Evolutionary conservation across 2,888 invertebrate species (phyloP).

Genomic region (Lissocephala sabroskyi): DNA sequence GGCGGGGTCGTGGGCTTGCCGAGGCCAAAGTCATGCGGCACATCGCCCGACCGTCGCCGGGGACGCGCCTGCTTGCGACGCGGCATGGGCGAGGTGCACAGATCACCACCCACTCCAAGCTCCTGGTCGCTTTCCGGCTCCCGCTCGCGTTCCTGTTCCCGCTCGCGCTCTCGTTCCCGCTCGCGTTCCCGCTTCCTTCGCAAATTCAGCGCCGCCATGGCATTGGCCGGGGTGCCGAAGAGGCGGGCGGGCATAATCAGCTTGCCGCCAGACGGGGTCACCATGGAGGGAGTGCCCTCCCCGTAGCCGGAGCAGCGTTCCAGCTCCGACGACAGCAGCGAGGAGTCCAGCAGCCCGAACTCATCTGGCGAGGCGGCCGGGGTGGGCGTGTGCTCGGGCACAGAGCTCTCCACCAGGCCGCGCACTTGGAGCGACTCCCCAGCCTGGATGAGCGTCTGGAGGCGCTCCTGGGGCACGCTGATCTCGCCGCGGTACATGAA

Average conservation of each 20-base stretch:
- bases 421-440: conserved; percentile 90
- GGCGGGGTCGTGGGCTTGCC: conserved; percentile 68
- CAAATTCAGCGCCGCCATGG: conserved; percentile 47
- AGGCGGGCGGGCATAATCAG: conserved; percentile 69
- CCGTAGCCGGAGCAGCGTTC: conserved; percentile 70
- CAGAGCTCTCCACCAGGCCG: conserved; percentile 81
- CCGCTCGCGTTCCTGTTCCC: conserved; percentile 67
- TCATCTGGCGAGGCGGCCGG: conserved; percentile 72
- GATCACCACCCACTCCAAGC: conserved; percentile 63
- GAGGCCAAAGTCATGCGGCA: conserved; percentile 69
- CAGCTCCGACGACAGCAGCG: conserved; percentile 67
- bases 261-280: conserved; percentile 62
- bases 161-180: conserved; percentile 32
- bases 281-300: conserved; percentile 73
- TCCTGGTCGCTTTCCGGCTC: conserved; percentile 68
- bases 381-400: conserved; percentile 71
- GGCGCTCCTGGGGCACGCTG: conserved; percentile 87
- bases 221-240: conserved; percentile 58
- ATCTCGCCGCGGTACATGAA: conserved; percentile 97
- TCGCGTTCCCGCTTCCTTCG: conserved; percentile 61
- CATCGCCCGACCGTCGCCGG: conserved; percentile 85
- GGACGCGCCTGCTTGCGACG: conserved; percentile 90
- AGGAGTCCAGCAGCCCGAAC: conserved; percentile 65
- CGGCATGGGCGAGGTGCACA: conserved; percentile 86
- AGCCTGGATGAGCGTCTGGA: conserved; percentile 87